phyloP scores from a whole-genome alignment of 1,140 invertebrate species.

The Caerostris extrusa region DNA sequence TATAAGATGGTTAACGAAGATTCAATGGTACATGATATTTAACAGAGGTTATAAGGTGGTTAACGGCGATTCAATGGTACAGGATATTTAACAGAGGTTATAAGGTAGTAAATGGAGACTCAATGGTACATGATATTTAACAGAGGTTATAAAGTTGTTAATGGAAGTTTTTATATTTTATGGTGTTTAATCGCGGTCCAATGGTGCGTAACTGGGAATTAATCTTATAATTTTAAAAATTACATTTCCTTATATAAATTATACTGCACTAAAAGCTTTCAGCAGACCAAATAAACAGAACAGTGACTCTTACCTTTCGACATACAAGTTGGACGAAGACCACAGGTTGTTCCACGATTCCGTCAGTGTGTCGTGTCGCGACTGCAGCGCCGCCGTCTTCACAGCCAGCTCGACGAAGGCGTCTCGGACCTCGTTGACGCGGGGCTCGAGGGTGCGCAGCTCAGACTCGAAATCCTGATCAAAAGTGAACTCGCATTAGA shows the following conservation, averaged over 20 bases:
- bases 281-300: background rate
- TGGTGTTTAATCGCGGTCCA: too few relatives aligned
- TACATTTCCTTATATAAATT: background rate
- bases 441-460: constrained; percentile 86
- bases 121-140: too few relatives aligned
- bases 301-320: constrained; percentile 85
- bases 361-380: constrained; percentile 91
- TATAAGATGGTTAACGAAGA: too few relatives aligned
- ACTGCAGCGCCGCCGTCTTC: constrained; percentile 94
- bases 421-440: constrained; percentile 85
- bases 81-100: too few relatives aligned
- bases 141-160: too few relatives aligned
- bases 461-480: constrained; percentile 83
- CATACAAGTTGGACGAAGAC: constrained; percentile 91
- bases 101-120: too few relatives aligned
- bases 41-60: too few relatives aligned
- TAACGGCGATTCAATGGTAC: too few relatives aligned
- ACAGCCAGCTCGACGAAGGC: constrained; percentile 81
- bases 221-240: too few relatives aligned
- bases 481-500: background rate
- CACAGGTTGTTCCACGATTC: constrained; percentile 96
- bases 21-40: too few relatives aligned
- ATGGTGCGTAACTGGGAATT: too few relatives aligned
- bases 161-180: too few relatives aligned
- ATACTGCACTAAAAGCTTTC: background rate